A percentile compares a stretch with the other conserved stretches of the same genome.
phyloP scores from a whole-genome alignment of 2,113 vertebrate genomes.

The Butastur rufipennis region DNA sequence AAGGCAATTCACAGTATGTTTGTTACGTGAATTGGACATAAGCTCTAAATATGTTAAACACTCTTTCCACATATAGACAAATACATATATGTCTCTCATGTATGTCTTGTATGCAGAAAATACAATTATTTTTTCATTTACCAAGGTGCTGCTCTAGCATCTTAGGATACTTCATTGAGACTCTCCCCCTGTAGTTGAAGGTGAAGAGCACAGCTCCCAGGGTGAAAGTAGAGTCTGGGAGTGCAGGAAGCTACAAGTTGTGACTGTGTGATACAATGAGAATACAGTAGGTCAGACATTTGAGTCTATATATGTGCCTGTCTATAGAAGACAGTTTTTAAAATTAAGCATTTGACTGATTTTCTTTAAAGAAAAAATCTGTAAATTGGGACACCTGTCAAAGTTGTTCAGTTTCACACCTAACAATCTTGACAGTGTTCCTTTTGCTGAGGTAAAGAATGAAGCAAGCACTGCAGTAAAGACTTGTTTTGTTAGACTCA shows the following conservation, averaged over 20 bases:
- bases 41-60: not conserved
- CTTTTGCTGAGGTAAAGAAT: not conserved
- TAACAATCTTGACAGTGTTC: not conserved
- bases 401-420: not conserved
- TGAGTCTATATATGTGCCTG: too few species aligned
- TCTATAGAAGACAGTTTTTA: not conserved
- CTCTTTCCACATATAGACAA: not conserved
- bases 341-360: not conserved
- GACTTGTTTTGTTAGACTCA: not conserved
- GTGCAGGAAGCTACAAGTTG: accelerated
- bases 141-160: not conserved
- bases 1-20: not conserved
- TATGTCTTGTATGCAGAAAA: not conserved
- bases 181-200: not conserved
- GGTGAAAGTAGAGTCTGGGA: not conserved
- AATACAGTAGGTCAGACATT: not conserved
- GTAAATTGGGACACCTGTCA: not conserved
- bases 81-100: accelerated
- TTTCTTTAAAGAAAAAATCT: not conserved
- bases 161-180: not conserved
- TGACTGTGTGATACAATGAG: not conserved
- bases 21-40: accelerated
- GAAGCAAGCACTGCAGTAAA: not conserved
- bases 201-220: not conserved
- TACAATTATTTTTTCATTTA: not conserved